Percentiles rank a stretch among this genome's conserved stretches.
These are phyloP conservation scores for Gymnothorax reevesii DNA, from an alignment of 2,797 vertebrate genomes.

Conservation along the genomic window DNA sequence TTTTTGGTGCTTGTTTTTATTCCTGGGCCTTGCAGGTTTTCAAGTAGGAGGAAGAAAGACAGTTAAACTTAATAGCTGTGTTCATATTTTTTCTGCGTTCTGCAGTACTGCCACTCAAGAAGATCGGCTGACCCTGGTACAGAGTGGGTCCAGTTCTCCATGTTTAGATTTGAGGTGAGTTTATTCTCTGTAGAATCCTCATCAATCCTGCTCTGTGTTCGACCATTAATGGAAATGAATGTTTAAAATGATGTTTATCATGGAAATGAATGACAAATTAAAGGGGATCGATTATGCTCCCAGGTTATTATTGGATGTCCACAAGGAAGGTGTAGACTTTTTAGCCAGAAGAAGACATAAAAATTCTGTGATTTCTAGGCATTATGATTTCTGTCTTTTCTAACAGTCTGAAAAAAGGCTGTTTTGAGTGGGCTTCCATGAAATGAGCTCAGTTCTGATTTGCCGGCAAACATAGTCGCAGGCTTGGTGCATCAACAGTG, in stretches of 20 bases:
- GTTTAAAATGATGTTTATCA: neutral
- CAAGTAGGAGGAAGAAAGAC: neutral
- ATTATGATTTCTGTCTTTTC: too few relatives aligned
- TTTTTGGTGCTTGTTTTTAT: neutral
- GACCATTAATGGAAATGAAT: neutral
- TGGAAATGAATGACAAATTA: neutral
- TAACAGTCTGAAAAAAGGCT: too few relatives aligned
- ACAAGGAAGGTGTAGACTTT: too few relatives aligned
- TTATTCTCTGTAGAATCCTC: neutral
- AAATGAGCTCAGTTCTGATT: too few relatives aligned
- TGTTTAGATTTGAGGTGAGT: conserved; percentile 93
- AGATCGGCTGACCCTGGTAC: conserved; percentile 82
- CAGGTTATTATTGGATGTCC: too few relatives aligned
- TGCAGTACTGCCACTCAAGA: conserved; percentile 80
- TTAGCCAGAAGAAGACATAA: too few relatives aligned
- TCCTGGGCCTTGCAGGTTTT: neutral
- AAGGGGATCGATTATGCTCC: too few relatives aligned
- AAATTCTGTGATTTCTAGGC: too few relatives aligned
- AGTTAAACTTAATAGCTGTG: neutral
- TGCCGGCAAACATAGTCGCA: too few relatives aligned
- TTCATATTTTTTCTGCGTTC: neutral
- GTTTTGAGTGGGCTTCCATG: too few relatives aligned
- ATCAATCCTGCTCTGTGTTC: neutral
- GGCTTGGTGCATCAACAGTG: too few relatives aligned
- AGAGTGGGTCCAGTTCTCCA: conserved; percentile 94